Evolutionary conservation across 2,113 vertebrate species (phyloP), one percentile per base, ranked within the genome.

Genomic region (Corvus moneduloides): DNA sequence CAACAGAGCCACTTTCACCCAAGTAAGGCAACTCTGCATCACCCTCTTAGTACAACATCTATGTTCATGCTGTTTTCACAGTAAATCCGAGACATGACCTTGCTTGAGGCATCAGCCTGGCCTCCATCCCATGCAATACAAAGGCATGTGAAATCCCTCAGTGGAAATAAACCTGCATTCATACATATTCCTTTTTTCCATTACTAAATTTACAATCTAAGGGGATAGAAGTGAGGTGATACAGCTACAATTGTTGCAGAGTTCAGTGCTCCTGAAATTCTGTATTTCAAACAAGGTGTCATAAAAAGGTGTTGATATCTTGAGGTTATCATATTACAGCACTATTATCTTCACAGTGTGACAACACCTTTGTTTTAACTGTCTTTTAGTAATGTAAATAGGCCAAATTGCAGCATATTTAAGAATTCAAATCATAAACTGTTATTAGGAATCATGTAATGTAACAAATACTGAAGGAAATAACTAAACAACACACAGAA

Each of bases 1-100:
- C 16, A 56, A 46, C 12, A 74, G 56, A 61, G 22, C 30, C 18
- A 43, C 2, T 0, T 43, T 66, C 23, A 26, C 27, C 30, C 0
- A 0, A 41, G 62, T 66, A 83, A 62, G 28, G 21, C 8, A 61
- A 49, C 35, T 55, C 67, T 59, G 54, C 74, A 63, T 41, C 49
- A 44, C 27, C 11, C 41, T 83, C 23, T 83, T 5, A 39, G n/a
- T 18, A 68, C 14, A n/a, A 0, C 4, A 63, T 8, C n/a, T 68
- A 13, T 3, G 16, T 27, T 55, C 49, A 30, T 12, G 27, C 22
- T 64, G 24, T 46, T 89, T 71, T 58, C 43, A 64, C 9, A 19
- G 33, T n/a, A 76, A 82, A 83, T 30, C 22, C 32, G 14, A 66
- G 43, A 61, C 9, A 2, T 7, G 35, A 66, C 51, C 27, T 82